These are phyloP conservation scores for Hoplias malabaricus DNA, from an alignment of 2,113 vertebrate species.

Conservation along the genomic window DNA sequence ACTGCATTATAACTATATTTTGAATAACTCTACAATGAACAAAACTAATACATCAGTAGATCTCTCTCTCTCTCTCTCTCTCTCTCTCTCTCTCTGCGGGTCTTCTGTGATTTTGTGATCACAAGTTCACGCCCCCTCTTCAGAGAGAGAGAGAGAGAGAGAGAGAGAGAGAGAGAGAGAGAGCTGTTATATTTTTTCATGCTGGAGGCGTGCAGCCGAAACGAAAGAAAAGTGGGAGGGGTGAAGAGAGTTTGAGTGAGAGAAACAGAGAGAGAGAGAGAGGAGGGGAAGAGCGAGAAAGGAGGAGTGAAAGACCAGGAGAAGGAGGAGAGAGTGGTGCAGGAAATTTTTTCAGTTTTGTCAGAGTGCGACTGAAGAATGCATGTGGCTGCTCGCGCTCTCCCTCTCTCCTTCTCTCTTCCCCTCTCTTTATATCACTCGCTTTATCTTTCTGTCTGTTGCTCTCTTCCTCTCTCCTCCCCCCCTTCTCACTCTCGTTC, in stretches of 20 bases:
- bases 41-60: no score
- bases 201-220: background rate
- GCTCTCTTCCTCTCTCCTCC: slow-evolving; percentile 1
- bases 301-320: slow-evolving; percentile 57
- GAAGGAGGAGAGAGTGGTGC: slow-evolving; percentile 62
- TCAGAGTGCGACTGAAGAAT: slow-evolving; percentile 70
- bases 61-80: slow-evolving; percentile 54
- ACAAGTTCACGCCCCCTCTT: background rate
- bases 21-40: no score
- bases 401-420: slow-evolving; percentile 53
- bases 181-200: background rate
- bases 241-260: no score
- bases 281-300: slow-evolving; percentile 68
- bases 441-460: slow-evolving; percentile 35
- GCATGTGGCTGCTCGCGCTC: slow-evolving; percentile 66
- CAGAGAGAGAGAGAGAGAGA: no score
- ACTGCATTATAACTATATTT: no score
- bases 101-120: background rate
- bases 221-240: background rate
- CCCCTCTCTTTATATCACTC: background rate
- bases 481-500: background rate
- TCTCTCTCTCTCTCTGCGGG: slow-evolving; percentile 44
- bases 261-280: slow-evolving; percentile 51
- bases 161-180: no score
- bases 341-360: slow-evolving; percentile 66